A percentile compares a stretch with the other conserved stretches of the same genome.
Conservation (phyloP, 2,797 vertebrate genomes). For the Darevskia nairensis region DNA sequence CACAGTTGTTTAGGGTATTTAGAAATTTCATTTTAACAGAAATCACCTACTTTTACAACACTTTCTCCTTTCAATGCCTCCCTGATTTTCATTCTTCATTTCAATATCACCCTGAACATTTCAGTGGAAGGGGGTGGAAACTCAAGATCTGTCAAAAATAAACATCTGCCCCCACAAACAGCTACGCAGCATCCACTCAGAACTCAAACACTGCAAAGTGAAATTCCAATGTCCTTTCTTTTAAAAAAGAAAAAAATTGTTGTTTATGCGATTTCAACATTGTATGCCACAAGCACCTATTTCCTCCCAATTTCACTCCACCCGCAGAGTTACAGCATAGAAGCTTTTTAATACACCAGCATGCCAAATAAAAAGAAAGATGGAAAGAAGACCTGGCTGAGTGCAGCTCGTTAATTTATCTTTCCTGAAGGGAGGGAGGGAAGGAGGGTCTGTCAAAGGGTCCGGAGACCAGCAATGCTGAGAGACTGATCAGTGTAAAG, state of each 20-base stretch:
- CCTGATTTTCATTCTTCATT: background rate
- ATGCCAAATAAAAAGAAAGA: conserved; percentile 31
- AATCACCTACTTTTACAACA: background rate
- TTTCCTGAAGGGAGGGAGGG: conserved; percentile 63
- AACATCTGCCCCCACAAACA: too few species aligned
- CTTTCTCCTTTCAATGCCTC: background rate
- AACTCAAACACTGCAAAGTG: background rate
- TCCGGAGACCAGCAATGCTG: conserved; percentile 55
- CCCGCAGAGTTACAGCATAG: background rate
- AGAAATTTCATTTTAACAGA: background rate
- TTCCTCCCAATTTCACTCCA: background rate
- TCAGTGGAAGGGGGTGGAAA: background rate
- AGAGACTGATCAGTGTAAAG: conserved; percentile 66
- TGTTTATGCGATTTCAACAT: background rate
- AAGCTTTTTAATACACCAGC: conserved; percentile 38
- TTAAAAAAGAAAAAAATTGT: background rate
- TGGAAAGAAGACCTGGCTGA: conserved; percentile 54
- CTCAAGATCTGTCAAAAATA: background rate
- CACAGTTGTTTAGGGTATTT: background rate
- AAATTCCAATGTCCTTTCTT: background rate
- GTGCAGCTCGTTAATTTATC: conserved; percentile 68
- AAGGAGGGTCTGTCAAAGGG: conserved; percentile 61
- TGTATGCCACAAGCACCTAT: background rate
- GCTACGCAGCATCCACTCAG: background rate
- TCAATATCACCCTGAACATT: background rate